Base-by-base conservation (phyloP, 2,113 vertebrate species). In the Oophaga pumilio region DNA sequence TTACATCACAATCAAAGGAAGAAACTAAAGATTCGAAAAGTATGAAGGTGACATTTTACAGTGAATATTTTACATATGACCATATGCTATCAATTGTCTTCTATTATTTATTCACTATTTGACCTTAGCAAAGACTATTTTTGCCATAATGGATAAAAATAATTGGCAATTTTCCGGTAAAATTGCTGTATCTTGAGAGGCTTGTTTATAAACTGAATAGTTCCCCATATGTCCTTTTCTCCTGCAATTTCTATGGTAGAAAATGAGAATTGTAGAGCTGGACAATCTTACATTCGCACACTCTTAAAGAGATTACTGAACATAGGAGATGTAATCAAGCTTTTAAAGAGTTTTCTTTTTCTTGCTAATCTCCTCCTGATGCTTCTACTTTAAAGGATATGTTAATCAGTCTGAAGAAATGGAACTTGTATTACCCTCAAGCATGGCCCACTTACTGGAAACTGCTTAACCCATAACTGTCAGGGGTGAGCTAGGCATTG, bases 301-400 rank as follows among this genome's bases (percentile, higher is more conserved):
- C 86, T 87, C 78, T 60, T 87, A 82, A 87, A 87, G 78, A 71
- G 86, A 87, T 87, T 87, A 87, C 62, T 20, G 86, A 62, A 74
- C 68, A 87, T 82, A 15, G 78, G 78, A 87, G 77, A 87, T 87
- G 86, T 87, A 87, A 87, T 87, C 86, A 87, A 87, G 77, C 86
- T 74, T 87, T 87, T 81, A 87, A 82, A 82, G 86, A 82, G 77
- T 81, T 87, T 87, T 71, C 77, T 68, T 86, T 78, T 86, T 81
- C 86, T 60, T 82, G 86, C 78, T 87, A 87, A 87, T 87, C 86
- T 87, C 68, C 59, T 87, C 86, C 78, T 87, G 86, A 81, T 87
- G 86, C 60, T 86, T 86, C 85, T 87, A 87, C 59, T 81, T 87
- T 87, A 87, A 87, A 87, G 68, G 86, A 87, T 87, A 87, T 82